Evolutionary conservation across 2,888 invertebrate species (phyloP).

Genomic region (Leptopterna dolabrata): DNA sequence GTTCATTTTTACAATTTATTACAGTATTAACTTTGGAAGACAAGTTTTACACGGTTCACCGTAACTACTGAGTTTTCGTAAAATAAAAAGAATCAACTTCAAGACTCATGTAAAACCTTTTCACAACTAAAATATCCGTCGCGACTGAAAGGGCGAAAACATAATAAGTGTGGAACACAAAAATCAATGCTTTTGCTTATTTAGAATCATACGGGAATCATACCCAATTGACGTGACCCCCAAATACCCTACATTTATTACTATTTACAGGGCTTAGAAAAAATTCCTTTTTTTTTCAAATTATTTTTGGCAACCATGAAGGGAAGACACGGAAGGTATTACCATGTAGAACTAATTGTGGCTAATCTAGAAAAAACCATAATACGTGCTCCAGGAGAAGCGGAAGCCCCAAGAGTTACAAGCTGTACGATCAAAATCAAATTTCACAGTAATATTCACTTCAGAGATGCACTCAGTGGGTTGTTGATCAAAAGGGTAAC

Average conservation of each 20-base stretch:
- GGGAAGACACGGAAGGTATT: constrained; percentile 48
- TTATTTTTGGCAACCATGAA: constrained; percentile 40
- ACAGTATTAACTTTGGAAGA: constrained; percentile 40
- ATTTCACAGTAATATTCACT: neutral
- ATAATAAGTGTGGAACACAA: neutral
- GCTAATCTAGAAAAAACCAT: neutral
- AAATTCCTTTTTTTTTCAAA: no score
- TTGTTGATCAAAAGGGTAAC: no score
- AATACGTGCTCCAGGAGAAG: neutral
- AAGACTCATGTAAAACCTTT: neutral
- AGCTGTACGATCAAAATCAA: neutral
- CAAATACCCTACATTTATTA: neutral
- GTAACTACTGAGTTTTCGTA: constrained; percentile 20
- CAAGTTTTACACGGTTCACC: constrained; percentile 41
- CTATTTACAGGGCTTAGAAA: constrained; percentile 23
- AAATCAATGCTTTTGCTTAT: neutral
- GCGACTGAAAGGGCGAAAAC: neutral
- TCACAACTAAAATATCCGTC: neutral
- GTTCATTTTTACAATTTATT: neutral
- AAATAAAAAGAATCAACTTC: neutral
- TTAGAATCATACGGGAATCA: constrained; percentile 12
- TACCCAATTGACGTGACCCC: constrained; percentile 9
- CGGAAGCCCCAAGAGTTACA: neutral
- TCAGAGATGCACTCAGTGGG: no score
- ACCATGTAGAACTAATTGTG: neutral